A percentile compares a stretch with the other conserved stretches of the same genome.
phyloP scores from a whole-genome alignment of 2,797 vertebrate genomes.

The Rhinophrynus dorsalis region DNA sequence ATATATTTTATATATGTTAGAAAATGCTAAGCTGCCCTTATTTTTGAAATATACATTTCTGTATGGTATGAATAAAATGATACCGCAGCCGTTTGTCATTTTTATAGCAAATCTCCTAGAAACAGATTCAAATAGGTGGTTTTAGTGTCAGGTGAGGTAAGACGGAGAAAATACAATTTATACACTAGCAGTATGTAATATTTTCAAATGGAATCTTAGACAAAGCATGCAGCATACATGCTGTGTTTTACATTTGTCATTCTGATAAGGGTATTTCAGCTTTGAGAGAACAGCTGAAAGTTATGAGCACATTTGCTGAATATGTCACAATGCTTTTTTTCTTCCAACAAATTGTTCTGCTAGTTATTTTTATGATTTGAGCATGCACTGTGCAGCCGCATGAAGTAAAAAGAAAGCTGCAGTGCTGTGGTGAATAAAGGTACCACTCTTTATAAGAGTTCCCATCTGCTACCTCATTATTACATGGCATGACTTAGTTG shows the following conservation, averaged over 20 bases:
- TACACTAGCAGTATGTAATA: constrained; percentile 39
- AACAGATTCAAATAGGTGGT: constrained; percentile 30
- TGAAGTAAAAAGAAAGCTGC: neutral
- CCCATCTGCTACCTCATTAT: constrained; percentile 31
- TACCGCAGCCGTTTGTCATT: constrained; percentile 20
- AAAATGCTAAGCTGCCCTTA: no score
- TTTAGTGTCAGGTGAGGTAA: constrained; percentile 42
- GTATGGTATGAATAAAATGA: neutral
- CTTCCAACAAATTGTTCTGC: constrained; percentile 36
- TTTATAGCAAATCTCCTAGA: constrained; percentile 24
- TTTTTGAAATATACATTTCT: constrained; percentile 7
- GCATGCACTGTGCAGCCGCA: constrained; percentile 2
- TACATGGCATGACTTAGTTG: constrained; percentile 19
- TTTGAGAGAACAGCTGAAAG: constrained; percentile 33
- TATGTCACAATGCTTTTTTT: constrained; percentile 23
- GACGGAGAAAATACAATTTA: constrained; percentile 43
- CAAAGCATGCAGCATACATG: constrained; percentile 41
- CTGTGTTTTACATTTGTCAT: constrained; percentile 47
- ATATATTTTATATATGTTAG: no score
- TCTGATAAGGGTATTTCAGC: constrained; percentile 44
- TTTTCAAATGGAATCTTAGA: constrained; percentile 40
- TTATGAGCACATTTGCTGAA: constrained; percentile 31
- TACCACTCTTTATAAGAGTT: constrained; percentile 13
- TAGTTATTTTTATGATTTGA: constrained; percentile 32
- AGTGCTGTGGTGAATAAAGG: constrained; percentile 4